A percentile compares a stretch with the other conserved stretches of the same genome.
Conservation (phyloP, 2,113 vertebrate genomes). For the Copsychus sechellarum region DNA sequence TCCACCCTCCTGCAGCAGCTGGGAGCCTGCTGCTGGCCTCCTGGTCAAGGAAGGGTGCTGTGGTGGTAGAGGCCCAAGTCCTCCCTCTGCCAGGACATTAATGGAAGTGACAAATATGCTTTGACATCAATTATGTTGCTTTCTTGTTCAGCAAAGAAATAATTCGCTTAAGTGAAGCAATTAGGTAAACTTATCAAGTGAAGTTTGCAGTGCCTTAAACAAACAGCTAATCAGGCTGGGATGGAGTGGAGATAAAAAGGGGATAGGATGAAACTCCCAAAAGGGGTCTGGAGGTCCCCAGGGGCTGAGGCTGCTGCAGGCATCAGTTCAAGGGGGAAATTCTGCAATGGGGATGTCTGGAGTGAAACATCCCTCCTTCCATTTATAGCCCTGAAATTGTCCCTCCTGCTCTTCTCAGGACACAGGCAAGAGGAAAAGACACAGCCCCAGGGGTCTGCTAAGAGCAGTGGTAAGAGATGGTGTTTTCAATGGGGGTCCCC, state of each 20-base stretch:
- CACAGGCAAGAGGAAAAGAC: neutral
- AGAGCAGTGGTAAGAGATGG: neutral
- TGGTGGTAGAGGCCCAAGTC: neutral
- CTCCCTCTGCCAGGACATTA: neutral
- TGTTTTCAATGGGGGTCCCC: neutral
- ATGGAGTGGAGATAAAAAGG: neutral
- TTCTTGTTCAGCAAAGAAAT: constrained; percentile 45
- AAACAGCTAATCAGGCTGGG: constrained; percentile 12
- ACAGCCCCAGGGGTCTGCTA: neutral
- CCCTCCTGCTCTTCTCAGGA: neutral
- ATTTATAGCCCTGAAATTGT: neutral
- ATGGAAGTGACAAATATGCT: neutral
- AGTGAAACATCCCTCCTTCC: neutral
- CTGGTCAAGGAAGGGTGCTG: neutral
- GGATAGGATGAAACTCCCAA: neutral
- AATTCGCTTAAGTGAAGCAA: constrained; percentile 64
- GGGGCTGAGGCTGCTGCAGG: neutral
- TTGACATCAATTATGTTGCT: constrained; percentile 54
- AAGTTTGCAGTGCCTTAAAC: neutral
- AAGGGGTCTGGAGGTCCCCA: neutral
- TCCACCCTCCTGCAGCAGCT: accelerated
- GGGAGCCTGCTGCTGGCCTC: accelerated
- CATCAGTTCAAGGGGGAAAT: neutral
- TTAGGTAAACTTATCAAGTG: constrained; percentile 47
- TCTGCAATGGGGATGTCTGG: accelerated